Base-by-base conservation (phyloP, 2,888 invertebrate genomes). In the Scotopteryx bipunctaria region DNA sequence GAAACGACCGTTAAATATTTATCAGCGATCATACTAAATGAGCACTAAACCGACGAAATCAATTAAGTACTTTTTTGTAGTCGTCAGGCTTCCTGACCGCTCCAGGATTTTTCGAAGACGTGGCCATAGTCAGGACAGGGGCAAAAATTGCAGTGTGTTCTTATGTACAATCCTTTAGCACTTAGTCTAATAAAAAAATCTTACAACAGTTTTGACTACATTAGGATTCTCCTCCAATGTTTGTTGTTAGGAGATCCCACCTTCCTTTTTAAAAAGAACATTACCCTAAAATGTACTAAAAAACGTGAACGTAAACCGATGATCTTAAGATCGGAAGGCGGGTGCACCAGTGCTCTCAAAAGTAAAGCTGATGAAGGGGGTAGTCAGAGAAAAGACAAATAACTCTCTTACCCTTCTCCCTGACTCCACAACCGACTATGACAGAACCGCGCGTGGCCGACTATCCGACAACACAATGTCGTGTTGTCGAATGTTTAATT, bases 1-100 rank as follows among this genome's bases (percentile, higher is more conserved):
- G 77, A 79, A 82, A 75, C 57, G 57, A 60, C 71, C 74, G 72
- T 75, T 86, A 71, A 83, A 86, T 86, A 86, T 86, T 86, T 79
- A 86, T 83, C 77, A 82, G 75, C 69, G 76, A n/a, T n/a, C n/a
- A n/a, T 86, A 86, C 86, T 85, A 83, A 83, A 85, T 83, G 81
- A 77, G 77, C 79, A 83, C 78, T 78, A 86, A 86, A 80, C 79
- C 80, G 83, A 82, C 78, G 71, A 86, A 86, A 83, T 84, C 85
- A 85, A 86, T 86, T 86, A 84, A 79, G 67, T 76, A 59, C 64
- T 68, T 74, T 82, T 80, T 85, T 83, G 75, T 64, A 46, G 51
- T 63, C 67, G 75, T 78, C 81, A 61, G 73, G 80, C 78, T 80
- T 73, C 65, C 70, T 72, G 67, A 69, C 66, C 72, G 72, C 74